Evolutionary conservation across 2,888 invertebrate species (phyloP), one percentile per base, ranked within the genome.

Genomic region (Noctua janthina): DNA sequence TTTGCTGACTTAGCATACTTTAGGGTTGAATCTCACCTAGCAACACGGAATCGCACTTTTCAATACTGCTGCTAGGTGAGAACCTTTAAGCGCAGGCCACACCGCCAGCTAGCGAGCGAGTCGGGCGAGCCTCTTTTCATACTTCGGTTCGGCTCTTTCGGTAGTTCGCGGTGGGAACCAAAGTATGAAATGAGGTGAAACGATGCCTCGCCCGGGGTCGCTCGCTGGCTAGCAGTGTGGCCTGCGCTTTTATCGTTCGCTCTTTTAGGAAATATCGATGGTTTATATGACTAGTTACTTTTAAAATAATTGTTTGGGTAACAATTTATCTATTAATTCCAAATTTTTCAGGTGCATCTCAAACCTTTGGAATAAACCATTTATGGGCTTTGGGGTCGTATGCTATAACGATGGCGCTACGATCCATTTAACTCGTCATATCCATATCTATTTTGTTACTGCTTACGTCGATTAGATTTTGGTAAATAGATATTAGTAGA

Each of bases 281-380:
- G 49, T 51, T 10, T 69, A 13, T 13, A 69, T 68, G 74, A 69
- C 67, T 68, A 74, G 69, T 51, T 39, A 20, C 11, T 68, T 74
- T 69, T 39, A n/a, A 68, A 51, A 39, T 43, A 56, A n/a, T n/a
- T 43, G n/a, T 39, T 54, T 54, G 39, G 11, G n/a, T 59, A 73
- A 46, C 43, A 46, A 46, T 2, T 64, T 73, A 15, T 29, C 2
- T 35, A 35, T 64, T 35, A 17, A 3, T 49, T 29, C 17, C 29
- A 69, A 35, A 35, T 20, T 3, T 39, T 64, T 64, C 20, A 64
- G 64, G 10, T 20, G 35, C 20, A 20, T 39, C 39, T 39, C 11
- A 46, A 46, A 68, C 17, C n/a, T 46, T 29, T 46, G 15, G 68
- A 46, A 15, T 46, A 68, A 46, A 68, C 68, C 23, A 67, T 43